phyloP scores from a whole-genome alignment of 1,140 invertebrate genomes.

The Drosophila willistoni region DNA sequence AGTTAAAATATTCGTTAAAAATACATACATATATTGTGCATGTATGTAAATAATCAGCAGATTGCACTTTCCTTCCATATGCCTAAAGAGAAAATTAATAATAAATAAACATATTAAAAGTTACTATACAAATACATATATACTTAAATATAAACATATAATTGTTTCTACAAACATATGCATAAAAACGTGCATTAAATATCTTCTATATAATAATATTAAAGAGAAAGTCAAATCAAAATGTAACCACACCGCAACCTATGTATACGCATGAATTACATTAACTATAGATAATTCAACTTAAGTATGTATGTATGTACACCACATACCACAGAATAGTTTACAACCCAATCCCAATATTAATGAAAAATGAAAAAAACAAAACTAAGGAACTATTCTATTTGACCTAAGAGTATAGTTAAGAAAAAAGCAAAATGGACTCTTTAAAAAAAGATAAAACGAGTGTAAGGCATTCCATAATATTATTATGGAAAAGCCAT shows the following conservation, averaged over 20 bases:
- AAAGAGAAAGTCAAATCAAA: slow-evolving; percentile 63
- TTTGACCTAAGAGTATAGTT: slow-evolving; percentile 70
- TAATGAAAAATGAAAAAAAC: slow-evolving; percentile 10
- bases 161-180: slow-evolving; percentile 21
- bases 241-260: slow-evolving; percentile 67
- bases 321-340: slow-evolving; percentile 23
- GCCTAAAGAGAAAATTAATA: slow-evolving; percentile 27
- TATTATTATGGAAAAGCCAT: slow-evolving; percentile 24
- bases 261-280: slow-evolving; percentile 71
- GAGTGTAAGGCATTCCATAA: slow-evolving; percentile 73
- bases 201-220: slow-evolving; percentile 7
- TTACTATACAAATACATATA: slow-evolving; percentile 19
- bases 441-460: background rate
- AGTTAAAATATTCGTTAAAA: slow-evolving; percentile 29
- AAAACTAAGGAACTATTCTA: slow-evolving; percentile 32
- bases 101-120: slow-evolving; percentile 2
- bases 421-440: background rate
- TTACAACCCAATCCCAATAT: slow-evolving; percentile 57
- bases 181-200: background rate
- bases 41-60: slow-evolving; percentile 61
- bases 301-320: slow-evolving; percentile 37
- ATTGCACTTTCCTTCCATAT: slow-evolving; percentile 69
- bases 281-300: slow-evolving; percentile 39
- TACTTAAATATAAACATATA: slow-evolving; percentile 25
- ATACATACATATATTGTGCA: slow-evolving; percentile 11